These are phyloP conservation scores for Acronicta psi DNA, from an alignment of 2,888 invertebrate genomes.

Conservation along the genomic window DNA sequence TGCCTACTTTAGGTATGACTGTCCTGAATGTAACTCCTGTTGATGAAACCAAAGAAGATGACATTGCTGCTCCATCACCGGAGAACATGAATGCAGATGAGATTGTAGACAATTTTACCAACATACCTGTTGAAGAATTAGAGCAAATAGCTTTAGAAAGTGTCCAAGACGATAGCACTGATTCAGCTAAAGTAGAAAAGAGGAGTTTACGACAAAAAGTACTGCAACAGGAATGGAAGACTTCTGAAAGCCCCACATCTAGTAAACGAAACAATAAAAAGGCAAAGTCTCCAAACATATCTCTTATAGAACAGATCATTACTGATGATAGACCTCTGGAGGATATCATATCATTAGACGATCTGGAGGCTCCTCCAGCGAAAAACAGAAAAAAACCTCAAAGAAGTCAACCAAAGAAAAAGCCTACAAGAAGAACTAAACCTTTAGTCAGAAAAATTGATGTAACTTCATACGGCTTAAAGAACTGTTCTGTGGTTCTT, in stretches of 20 bases:
- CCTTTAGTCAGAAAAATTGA: slow-evolving; percentile 32
- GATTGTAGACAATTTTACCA: slow-evolving; percentile 80
- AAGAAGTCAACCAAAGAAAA: slow-evolving; percentile 56
- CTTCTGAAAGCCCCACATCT: slow-evolving; percentile 69
- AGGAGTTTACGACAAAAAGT: slow-evolving; percentile 62
- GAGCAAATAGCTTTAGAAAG: slow-evolving; percentile 80
- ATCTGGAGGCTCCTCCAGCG: slow-evolving; percentile 68
- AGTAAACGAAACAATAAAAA: slow-evolving; percentile 63
- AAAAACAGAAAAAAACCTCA: slow-evolving; percentile 61
- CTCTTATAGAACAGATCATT: slow-evolving; percentile 82
- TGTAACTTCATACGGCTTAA: slow-evolving; percentile 58
- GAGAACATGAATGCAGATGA: slow-evolving; percentile 65
- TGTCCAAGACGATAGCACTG: slow-evolving; percentile 59
- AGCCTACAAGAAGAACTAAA: slow-evolving; percentile 51
- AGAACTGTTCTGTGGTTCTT: slow-evolving; percentile 75
- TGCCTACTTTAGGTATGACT: slow-evolving; percentile 80
- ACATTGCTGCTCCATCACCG: slow-evolving; percentile 11
- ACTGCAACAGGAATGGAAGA: slow-evolving; percentile 58
- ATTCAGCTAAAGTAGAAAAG: slow-evolving; percentile 53
- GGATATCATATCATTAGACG: slow-evolving; percentile 81
- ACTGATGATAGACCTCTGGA: slow-evolving; percentile 81
- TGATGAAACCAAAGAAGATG: slow-evolving; percentile 40
- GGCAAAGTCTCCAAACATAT: slow-evolving; percentile 77
- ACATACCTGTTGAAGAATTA: slow-evolving; percentile 80
- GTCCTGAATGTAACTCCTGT: slow-evolving; percentile 75